These are phyloP conservation scores for Meloe dianella DNA, from an alignment of 2,888 invertebrate genomes.

Conservation along the genomic window DNA sequence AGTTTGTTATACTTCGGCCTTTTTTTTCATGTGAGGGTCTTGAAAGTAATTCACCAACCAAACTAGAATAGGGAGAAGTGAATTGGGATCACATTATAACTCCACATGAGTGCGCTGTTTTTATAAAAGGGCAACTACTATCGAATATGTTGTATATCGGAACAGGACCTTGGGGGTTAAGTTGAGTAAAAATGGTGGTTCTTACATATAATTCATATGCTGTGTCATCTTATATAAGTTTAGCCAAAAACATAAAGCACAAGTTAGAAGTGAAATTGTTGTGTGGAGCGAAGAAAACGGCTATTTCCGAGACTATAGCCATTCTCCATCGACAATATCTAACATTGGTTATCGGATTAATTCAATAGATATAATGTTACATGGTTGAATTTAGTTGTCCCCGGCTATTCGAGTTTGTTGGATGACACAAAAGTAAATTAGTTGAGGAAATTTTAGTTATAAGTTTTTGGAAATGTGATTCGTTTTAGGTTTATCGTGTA, in stretches of 20 bases:
- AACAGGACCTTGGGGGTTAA: conserved; percentile 32
- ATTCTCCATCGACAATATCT: conserved; percentile 39
- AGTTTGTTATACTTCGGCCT: background rate
- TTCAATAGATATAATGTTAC: conserved; percentile 46
- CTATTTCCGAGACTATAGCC: conserved; percentile 37
- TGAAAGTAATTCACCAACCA: conserved; percentile 23
- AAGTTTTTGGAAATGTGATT: conserved; percentile 28
- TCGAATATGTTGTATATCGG: conserved; percentile 16
- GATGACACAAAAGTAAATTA: conserved; percentile 42
- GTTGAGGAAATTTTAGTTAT: conserved; percentile 33
- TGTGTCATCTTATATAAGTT: conserved; percentile 31
- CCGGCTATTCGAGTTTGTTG: conserved; percentile 33
- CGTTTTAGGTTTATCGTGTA: conserved; percentile 28
- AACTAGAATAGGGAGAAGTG: conserved; percentile 23
- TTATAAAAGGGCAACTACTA: conserved; percentile 24
- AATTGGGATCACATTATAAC: conserved; percentile 38
- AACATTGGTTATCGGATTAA: conserved; percentile 47
- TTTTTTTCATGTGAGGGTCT: background rate
- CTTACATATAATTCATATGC: conserved; percentile 28
- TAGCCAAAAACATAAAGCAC: conserved; percentile 15
- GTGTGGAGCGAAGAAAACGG: conserved; percentile 1
- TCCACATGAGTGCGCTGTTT: conserved; percentile 36
- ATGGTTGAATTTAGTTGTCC: conserved; percentile 26
- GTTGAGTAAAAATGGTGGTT: conserved; percentile 34
- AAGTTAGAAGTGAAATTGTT: background rate